These are phyloP conservation scores for Thereva unica DNA, from an alignment of 2,888 invertebrate genomes.

Conservation along the genomic window DNA sequence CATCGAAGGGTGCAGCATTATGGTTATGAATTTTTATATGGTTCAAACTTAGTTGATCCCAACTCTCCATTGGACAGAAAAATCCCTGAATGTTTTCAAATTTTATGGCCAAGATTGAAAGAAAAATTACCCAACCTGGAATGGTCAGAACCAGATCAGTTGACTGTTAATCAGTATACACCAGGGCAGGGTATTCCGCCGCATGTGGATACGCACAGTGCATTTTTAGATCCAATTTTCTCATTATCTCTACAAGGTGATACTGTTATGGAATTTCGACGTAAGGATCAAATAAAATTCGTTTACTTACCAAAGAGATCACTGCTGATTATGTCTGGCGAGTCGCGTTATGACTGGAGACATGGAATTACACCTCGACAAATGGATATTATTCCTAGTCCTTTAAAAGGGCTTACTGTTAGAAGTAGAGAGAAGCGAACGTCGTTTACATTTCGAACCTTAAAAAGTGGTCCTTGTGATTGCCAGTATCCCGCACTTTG, in stretches of 20 bases:
- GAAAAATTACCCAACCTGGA: constrained; percentile 60
- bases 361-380: constrained; percentile 86
- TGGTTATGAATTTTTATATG: constrained; percentile 90
- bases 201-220: constrained; percentile 94
- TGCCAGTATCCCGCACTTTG: constrained; percentile 71
- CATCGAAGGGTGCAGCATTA: constrained; percentile 87
- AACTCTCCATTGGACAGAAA: constrained; percentile 66
- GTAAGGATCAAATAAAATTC: constrained; percentile 64
- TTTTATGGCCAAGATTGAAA: constrained; percentile 62
- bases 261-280: constrained; percentile 88
- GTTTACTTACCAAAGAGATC: constrained; percentile 72
- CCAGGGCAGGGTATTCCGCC: constrained; percentile 93
- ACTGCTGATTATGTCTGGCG: constrained; percentile 78
- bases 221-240: constrained; percentile 86
- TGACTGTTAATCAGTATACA: constrained; percentile 82
- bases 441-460: constrained; percentile 83
- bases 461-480: constrained; percentile 60
- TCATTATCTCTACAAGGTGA: constrained; percentile 83
- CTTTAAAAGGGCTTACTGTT: constrained; percentile 62
- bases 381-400: constrained; percentile 71
- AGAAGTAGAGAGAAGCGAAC: constrained; percentile 65
- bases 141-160: constrained; percentile 70
- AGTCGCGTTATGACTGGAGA: constrained; percentile 81
- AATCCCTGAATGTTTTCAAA: constrained; percentile 73
- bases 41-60: constrained; percentile 81